phyloP scores from a whole-genome alignment of 2,888 invertebrate species.

The Blomia tropicalis region DNA sequence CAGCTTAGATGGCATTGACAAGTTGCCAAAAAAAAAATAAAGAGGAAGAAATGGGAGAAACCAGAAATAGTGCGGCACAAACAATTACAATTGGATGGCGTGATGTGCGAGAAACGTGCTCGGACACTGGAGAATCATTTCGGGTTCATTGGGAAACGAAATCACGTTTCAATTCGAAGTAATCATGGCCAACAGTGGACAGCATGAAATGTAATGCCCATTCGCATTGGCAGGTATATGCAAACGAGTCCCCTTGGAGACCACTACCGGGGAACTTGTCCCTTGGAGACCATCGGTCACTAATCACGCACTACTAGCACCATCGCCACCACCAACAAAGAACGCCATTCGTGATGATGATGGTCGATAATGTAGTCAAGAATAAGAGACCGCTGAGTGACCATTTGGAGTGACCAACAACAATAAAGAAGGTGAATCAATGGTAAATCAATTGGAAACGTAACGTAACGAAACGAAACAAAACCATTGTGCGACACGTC shows the following conservation, averaged over 20 bases:
- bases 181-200: background rate
- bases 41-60: too few species aligned
- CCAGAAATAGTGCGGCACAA: too few species aligned
- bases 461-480: background rate
- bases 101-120: background rate
- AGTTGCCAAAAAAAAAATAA: too few species aligned
- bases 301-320: constrained; percentile 4
- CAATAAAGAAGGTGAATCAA: background rate
- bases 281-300: constrained; percentile 5
- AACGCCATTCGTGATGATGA: background rate
- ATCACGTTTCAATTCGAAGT: constrained; percentile 2
- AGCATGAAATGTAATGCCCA: background rate
- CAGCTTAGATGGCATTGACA: too few species aligned
- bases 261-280: background rate
- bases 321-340: background rate
- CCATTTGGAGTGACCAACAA: background rate
- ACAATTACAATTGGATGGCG: constrained; percentile 4
- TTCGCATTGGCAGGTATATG: background rate
- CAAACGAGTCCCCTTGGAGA: background rate
- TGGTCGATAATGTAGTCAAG: constrained; percentile 5
- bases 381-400: background rate
- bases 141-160: constrained; percentile 8
- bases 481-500: too few species aligned
- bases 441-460: background rate
- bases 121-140: background rate